These are phyloP conservation scores for Conops quadrifasciatus DNA, from an alignment of 2,888 invertebrate species.

Conservation along the genomic window DNA sequence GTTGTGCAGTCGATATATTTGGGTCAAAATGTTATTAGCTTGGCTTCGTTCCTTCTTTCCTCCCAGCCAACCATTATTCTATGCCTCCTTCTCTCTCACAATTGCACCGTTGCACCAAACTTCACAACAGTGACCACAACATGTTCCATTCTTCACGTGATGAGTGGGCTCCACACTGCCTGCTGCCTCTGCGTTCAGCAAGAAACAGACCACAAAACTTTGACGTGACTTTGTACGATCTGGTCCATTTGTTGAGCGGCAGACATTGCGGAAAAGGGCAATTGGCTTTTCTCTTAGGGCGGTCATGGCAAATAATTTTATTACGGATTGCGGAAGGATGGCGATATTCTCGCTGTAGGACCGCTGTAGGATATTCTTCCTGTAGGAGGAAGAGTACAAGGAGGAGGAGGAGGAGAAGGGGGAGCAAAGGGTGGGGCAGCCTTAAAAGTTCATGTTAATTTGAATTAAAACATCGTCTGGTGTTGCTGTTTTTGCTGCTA, in stretches of 20 bases:
- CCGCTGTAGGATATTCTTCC: too few species aligned
- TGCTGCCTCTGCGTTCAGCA: neutral
- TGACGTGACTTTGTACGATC: neutral
- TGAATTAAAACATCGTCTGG: too few species aligned
- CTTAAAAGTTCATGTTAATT: too few species aligned
- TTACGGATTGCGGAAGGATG: too few species aligned
- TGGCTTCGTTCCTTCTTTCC: neutral
- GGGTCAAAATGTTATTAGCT: neutral
- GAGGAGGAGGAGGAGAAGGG: too few species aligned
- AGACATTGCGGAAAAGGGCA: too few species aligned
- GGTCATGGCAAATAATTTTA: too few species aligned
- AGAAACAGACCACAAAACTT: neutral
- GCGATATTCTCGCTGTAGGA: too few species aligned
- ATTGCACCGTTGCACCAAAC: neutral
- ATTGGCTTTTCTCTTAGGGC: too few species aligned
- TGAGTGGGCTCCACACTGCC: neutral
- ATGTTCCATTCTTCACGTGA: neutral
- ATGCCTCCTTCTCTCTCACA: neutral
- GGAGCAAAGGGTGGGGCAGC: too few species aligned
- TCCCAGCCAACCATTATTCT: neutral
- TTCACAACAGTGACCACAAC: neutral
- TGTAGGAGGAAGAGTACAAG: too few species aligned
- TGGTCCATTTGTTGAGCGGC: neutral
- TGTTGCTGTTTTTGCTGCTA: too few species aligned
- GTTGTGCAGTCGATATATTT: neutral